Percentiles rank a stretch among this genome's conserved stretches.
These are phyloP conservation scores for Zoanthus sociatus DNA, from an alignment of 92 coral and sea anemone genomes.

Conservation along the genomic window DNA sequence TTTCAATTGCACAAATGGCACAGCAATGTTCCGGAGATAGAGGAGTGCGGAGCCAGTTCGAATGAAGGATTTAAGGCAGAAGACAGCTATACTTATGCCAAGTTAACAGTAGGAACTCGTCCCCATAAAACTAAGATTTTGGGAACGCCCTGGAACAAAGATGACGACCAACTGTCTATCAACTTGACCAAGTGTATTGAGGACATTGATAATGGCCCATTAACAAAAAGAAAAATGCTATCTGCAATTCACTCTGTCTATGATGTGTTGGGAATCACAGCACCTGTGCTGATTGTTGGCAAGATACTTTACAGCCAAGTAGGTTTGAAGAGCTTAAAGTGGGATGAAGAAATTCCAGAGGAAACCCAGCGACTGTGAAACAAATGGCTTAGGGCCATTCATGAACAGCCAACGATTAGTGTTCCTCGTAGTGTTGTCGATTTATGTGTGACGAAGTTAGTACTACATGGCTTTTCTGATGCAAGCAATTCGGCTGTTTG, in stretches of 20 bases:
- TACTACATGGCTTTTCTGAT: constrained; percentile 69
- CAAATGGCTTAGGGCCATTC: constrained; percentile 47
- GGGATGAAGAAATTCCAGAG: constrained; percentile 68
- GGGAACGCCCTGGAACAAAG: constrained; percentile 73
- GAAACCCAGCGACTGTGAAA: constrained; percentile 44
- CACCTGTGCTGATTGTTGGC: constrained; percentile 26
- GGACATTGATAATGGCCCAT: no score
- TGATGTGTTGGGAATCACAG: no score
- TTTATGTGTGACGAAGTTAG: not conserved
- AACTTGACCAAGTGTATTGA: no score
- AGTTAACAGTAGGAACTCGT: constrained; percentile 43
- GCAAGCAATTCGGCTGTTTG: constrained; percentile 70
- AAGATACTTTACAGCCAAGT: constrained; percentile 60
- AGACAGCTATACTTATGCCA: constrained; percentile 57
- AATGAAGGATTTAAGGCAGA: not conserved
- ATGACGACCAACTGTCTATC: not conserved
- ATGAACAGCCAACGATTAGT: constrained; percentile 31
- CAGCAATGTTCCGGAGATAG: constrained; percentile 32
- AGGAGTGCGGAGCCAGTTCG: constrained; percentile 4
- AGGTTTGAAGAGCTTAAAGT: constrained; percentile 38
- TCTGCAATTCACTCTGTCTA: no score
- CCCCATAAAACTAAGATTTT: constrained; percentile 61
- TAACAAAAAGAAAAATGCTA: no score
- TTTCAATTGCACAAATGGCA: constrained; percentile 46
- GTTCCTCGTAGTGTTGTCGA: constrained; percentile 71